Conservation (phyloP, 2,888 invertebrate genomes). For the Caenorhabditis sp. region DNA sequence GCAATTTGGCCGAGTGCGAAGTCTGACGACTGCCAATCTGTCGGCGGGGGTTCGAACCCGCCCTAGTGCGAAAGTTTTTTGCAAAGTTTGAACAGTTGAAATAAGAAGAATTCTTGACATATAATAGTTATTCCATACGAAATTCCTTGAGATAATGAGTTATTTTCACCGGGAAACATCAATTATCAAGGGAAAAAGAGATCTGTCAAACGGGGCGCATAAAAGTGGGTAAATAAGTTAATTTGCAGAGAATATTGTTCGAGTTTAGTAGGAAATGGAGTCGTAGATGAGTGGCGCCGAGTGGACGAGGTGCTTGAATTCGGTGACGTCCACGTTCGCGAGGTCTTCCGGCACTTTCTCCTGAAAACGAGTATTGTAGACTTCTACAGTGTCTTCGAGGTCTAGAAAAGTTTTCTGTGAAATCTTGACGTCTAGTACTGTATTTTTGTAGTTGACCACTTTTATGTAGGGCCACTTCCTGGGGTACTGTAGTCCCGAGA, state of each 20-base stretch:
- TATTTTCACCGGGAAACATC: slow-evolving; percentile 43
- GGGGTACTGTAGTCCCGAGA: too few species aligned
- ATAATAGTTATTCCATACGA: too few species aligned
- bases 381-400: too few species aligned
- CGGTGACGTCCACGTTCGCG: slow-evolving; percentile 40
- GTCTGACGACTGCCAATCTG: background rate
- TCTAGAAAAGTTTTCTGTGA: background rate
- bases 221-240: background rate
- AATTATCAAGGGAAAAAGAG: slow-evolving; percentile 20
- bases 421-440: too few species aligned
- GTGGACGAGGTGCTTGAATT: slow-evolving; percentile 49
- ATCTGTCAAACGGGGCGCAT: slow-evolving; percentile 1
- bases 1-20: background rate
- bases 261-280: slow-evolving; percentile 35
- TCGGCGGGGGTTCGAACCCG: background rate
- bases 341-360: slow-evolving; percentile 55
- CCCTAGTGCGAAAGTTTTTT: background rate
- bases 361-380: slow-evolving; percentile 18
- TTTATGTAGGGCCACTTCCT: too few species aligned
- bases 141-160: slow-evolving; percentile 1
- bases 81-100: too few species aligned
- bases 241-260: background rate
- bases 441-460: too few species aligned
- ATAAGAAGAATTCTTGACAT: too few species aligned
- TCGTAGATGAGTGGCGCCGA: slow-evolving; percentile 41